Base-by-base conservation (phyloP, 2,113 vertebrate genomes). In the Sinocyclocheilus anshuiensis region DNA sequence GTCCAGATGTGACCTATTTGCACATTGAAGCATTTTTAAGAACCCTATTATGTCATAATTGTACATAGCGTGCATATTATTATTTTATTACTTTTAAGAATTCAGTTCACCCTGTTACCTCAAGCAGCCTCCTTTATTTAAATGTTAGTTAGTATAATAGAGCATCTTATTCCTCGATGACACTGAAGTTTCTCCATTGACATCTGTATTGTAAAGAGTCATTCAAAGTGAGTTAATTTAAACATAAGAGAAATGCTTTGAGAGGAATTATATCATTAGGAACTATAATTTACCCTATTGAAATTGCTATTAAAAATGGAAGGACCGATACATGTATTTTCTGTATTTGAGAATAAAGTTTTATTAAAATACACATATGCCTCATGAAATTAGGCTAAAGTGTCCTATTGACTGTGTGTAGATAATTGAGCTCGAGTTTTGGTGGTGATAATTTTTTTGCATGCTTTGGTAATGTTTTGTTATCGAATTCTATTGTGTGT, bases 61-160 rank as follows among this genome's bases (percentile, higher is more conserved):
- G 79, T 67, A 65, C 29, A 48, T 81, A 48, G 79, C n/a, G n/a
- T 81, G 79, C n/a, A 39, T 61, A 61, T 80, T 48, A 12, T 75
- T 22, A 39, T 61, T 61, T 61, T 24, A 72, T 42, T 72, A n/a
- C n/a, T 50, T 76, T 76, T 9, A 48, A 75, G 6, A n/a, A 42
- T 61, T 59, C 2, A 61, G 7, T 61, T 42, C 3, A 42, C 55
- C 20, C 76, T 55, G 33, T 80, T 80, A 42, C 77, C 77, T 42
- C 55, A 42, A 42, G 22, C 4, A 42, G 20, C 20, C 55, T 61
- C 20, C 1, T 61, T 15, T 29, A 39, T 11, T 36, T 7, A 36
- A 18, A 79, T 77, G 50, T 59, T 33, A 36, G 53, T 55, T 18
- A 22, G 48, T 4, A 9, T 55, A 55, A 29, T 29, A 26, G 76